A percentile compares a stretch with the other conserved stretches of the same genome.
Conservation (phyloP, 2,888 invertebrate genomes). For the Microchrysa polita region DNA sequence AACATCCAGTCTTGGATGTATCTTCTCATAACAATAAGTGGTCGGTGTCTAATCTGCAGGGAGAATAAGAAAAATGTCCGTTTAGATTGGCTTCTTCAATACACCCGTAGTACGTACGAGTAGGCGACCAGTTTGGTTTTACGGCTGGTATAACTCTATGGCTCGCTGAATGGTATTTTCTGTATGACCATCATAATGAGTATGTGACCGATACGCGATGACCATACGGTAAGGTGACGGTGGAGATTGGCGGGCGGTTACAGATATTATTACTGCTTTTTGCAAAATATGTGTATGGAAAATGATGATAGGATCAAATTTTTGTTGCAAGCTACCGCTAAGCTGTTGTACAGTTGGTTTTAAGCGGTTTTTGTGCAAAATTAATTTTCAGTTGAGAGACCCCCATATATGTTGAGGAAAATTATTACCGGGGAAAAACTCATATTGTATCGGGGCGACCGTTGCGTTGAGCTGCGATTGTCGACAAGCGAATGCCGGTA, state of each 20-base stretch:
- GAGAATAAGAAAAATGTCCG: slow-evolving; percentile 18
- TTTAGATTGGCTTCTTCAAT: slow-evolving; percentile 35
- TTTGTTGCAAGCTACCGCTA: slow-evolving; percentile 28
- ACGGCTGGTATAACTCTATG: background rate
- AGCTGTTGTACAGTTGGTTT: slow-evolving; percentile 36
- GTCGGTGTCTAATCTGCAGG: slow-evolving; percentile 34
- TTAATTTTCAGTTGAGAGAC: slow-evolving; percentile 47
- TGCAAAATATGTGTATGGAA: slow-evolving; percentile 33
- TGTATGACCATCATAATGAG: slow-evolving; percentile 40
- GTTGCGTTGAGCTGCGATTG: slow-evolving; percentile 41
- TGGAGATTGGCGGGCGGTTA: background rate
- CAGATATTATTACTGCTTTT: slow-evolving; percentile 38
- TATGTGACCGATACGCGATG: slow-evolving; percentile 30
- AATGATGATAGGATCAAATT: slow-evolving; percentile 33
- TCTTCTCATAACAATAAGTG: slow-evolving; percentile 33
- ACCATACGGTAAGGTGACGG: too few species aligned
- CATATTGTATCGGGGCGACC: slow-evolving; percentile 51
- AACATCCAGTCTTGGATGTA: background rate
- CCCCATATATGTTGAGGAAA: slow-evolving; percentile 53
- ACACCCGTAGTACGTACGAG: slow-evolving; percentile 4
- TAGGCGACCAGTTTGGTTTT: slow-evolving; percentile 41
- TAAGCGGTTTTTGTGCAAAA: slow-evolving; percentile 23
- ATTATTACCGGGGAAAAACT: slow-evolving; percentile 53
- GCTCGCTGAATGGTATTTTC: slow-evolving; percentile 30
- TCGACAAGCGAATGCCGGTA: slow-evolving; percentile 20